phyloP scores from a whole-genome alignment of 2,797 vertebrate species.

The Spheniscus humboldti region DNA sequence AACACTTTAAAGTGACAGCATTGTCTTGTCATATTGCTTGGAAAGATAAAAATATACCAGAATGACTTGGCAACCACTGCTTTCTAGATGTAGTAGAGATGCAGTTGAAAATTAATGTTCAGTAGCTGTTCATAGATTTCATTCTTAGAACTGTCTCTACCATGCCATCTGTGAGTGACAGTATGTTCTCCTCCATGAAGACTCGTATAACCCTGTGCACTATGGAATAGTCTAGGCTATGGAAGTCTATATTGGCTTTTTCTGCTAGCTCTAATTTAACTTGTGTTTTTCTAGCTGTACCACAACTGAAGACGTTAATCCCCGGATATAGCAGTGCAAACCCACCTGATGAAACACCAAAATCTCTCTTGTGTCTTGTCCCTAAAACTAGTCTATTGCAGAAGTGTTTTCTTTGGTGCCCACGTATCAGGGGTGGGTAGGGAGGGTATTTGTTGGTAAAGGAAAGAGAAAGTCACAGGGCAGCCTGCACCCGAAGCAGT shows the following conservation, averaged over 20 bases:
- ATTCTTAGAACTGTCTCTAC: background rate
- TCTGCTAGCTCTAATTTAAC: background rate
- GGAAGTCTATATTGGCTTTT: background rate
- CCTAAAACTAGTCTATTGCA: background rate
- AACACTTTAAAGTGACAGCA: background rate
- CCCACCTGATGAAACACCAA: background rate
- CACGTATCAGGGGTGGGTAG: accelerated
- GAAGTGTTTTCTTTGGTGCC: background rate
- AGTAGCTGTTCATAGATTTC: conserved; percentile 1
- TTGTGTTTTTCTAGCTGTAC: background rate
- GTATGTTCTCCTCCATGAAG: background rate
- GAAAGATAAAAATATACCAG: conserved; percentile 7
- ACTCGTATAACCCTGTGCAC: background rate
- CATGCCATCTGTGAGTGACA: background rate
- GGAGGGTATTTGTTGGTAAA: background rate
- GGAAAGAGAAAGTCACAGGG: background rate
- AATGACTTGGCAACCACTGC: conserved; percentile 9
- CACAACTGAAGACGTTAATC: background rate
- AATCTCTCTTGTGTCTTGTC: accelerated
- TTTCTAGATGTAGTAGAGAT: background rate
- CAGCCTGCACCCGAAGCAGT: background rate
- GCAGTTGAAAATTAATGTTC: conserved; percentile 5
- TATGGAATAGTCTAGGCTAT: background rate
- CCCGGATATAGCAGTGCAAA: background rate
- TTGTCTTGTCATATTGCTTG: background rate